phyloP scores from a whole-genome alignment of 2,797 vertebrate genomes.

The Luscinia megarhynchos region DNA sequence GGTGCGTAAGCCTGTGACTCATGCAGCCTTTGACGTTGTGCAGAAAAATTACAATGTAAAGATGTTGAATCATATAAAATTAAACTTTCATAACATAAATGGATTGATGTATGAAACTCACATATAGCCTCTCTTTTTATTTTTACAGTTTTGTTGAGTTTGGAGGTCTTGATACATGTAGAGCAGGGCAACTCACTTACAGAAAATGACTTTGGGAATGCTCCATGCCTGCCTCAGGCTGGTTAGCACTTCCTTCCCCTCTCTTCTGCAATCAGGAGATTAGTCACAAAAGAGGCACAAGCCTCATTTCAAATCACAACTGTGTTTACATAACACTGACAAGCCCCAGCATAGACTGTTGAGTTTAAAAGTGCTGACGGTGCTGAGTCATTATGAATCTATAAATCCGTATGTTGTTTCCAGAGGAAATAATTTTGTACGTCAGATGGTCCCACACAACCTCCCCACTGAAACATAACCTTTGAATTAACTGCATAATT shows the following conservation, averaged over 20 bases:
- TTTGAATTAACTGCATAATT: neutral
- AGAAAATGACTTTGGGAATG: neutral
- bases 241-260: conserved; percentile 47
- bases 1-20: neutral
- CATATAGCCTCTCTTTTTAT: neutral
- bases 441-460: neutral
- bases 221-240: neutral
- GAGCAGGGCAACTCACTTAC: neutral
- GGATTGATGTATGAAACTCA: neutral
- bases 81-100: neutral
- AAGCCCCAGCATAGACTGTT: neutral
- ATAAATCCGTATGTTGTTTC: neutral
- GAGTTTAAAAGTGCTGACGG: conserved; percentile 4
- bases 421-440: neutral
- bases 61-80: neutral
- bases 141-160: neutral
- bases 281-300: neutral
- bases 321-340: conserved; percentile 24
- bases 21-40: neutral
- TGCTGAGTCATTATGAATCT: conserved; percentile 73
- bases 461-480: neutral
- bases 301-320: neutral
- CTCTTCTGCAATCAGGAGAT: neutral
- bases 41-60: neutral
- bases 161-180: neutral